A percentile compares a stretch with the other conserved stretches of the same genome.
Conservation (phyloP, 1,140 invertebrate species). For the Drosophila malerkotliana region DNA sequence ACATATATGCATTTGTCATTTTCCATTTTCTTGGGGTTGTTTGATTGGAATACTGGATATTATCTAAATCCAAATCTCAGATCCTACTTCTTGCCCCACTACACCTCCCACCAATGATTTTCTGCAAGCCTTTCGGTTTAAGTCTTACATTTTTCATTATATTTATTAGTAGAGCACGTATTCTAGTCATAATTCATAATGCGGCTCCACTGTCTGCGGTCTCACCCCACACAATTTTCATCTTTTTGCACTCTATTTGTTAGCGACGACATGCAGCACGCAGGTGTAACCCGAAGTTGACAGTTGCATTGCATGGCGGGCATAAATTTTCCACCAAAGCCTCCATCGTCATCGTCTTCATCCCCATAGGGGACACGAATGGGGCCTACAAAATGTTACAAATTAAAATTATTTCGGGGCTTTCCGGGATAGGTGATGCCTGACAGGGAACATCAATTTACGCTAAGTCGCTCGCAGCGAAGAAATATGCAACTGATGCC, state of each 20-base stretch:
- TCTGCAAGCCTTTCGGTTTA: constrained; percentile 1
- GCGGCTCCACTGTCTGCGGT: constrained; percentile 22
- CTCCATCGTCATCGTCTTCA: constrained; percentile 11
- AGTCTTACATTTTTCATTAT: constrained; percentile 14
- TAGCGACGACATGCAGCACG: constrained; percentile 39
- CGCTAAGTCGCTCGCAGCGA: constrained; percentile 50
- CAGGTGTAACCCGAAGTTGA: constrained; percentile 56
- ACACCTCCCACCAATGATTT: constrained; percentile 8
- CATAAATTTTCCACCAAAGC: constrained; percentile 33
- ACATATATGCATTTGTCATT: constrained; percentile 36
- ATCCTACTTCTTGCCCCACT: background rate
- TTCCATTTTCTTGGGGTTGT: background rate
- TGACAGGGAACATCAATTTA: constrained; percentile 74
- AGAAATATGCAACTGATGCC: constrained; percentile 57
- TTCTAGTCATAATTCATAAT: constrained; percentile 64
- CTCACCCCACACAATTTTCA: constrained; percentile 2
- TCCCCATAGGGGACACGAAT: background rate
- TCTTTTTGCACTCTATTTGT: constrained; percentile 17
- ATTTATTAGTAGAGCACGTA: constrained; percentile 57
- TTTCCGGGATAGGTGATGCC: constrained; percentile 28
- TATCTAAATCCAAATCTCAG: constrained; percentile 6
- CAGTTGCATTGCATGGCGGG: constrained; percentile 4
- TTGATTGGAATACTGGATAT: background rate
- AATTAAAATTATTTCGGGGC: constrained; percentile 47
- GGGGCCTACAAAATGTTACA: constrained; percentile 49